These are phyloP conservation scores for Spea bombifrons DNA, from an alignment of 2,113 vertebrate genomes.

Conservation along the genomic window DNA sequence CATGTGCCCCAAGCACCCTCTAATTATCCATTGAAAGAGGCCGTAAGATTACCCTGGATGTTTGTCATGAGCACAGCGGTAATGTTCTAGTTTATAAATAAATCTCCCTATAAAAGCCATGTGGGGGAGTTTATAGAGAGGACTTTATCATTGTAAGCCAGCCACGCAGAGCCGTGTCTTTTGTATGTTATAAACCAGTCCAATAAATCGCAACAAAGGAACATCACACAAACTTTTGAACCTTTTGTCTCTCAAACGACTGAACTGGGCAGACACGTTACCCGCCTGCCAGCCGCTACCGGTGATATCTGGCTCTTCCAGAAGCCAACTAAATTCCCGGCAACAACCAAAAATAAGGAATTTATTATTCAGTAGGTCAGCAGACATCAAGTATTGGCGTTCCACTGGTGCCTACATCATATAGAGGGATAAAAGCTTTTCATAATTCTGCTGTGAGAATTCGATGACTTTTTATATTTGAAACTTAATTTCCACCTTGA, in stretches of 20 bases:
- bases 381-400: background rate
- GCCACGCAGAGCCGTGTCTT: constrained; percentile 23
- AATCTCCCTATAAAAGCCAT: constrained; percentile 3
- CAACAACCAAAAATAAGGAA: background rate
- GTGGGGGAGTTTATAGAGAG: constrained; percentile 20
- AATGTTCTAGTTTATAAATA: constrained; percentile 46
- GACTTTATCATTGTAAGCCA: constrained; percentile 36
- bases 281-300: background rate
- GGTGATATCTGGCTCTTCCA: background rate
- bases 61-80: constrained; percentile 43
- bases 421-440: background rate
- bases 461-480: background rate
- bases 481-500: background rate
- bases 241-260: background rate
- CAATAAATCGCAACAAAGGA: background rate
- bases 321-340: background rate
- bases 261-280: background rate
- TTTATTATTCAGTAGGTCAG: background rate
- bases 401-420: background rate
- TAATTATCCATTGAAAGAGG: constrained; percentile 42
- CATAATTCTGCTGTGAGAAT: background rate
- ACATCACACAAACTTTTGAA: background rate
- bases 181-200: constrained; percentile 7
- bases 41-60: constrained; percentile 37
- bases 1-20: constrained; percentile 27